Evolutionary conservation across 2,113 vertebrate species (phyloP).

Genomic region (Xiphophorus hellerii): DNA sequence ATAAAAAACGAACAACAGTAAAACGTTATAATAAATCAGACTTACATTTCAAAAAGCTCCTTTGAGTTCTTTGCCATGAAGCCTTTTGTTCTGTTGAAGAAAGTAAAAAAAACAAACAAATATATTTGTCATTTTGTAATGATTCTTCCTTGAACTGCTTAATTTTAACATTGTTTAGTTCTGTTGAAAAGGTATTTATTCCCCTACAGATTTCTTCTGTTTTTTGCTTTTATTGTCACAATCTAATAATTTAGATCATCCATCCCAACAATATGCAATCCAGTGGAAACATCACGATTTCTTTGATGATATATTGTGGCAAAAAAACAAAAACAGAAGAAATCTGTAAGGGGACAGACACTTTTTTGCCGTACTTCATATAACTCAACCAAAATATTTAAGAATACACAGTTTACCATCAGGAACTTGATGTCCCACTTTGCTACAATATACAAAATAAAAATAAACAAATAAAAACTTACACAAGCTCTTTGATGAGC

Average conservation of each 20-base stretch:
- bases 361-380: too few relatives aligned
- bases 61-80: not conserved
- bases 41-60: conserved; percentile 3
- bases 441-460: too few relatives aligned
- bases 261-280: too few relatives aligned
- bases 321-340: too few relatives aligned
- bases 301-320: too few relatives aligned
- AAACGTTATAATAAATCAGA: not conserved
- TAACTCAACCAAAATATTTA: too few relatives aligned
- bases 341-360: too few relatives aligned
- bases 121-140: not conserved
- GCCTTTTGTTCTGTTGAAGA: conserved; percentile 14
- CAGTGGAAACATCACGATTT: too few relatives aligned
- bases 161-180: not conserved
- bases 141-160: not conserved
- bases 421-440: too few relatives aligned
- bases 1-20: not conserved
- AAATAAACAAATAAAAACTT: conserved; percentile 12
- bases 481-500: conserved; percentile 9
- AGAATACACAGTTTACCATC: too few relatives aligned
- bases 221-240: not conserved
- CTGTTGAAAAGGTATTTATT: not conserved
- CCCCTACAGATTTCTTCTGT: not conserved
- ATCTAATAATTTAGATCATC: not conserved
- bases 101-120: not conserved